Conservation (phyloP, 2,113 vertebrate genomes). For the Gadus macrocephalus region DNA sequence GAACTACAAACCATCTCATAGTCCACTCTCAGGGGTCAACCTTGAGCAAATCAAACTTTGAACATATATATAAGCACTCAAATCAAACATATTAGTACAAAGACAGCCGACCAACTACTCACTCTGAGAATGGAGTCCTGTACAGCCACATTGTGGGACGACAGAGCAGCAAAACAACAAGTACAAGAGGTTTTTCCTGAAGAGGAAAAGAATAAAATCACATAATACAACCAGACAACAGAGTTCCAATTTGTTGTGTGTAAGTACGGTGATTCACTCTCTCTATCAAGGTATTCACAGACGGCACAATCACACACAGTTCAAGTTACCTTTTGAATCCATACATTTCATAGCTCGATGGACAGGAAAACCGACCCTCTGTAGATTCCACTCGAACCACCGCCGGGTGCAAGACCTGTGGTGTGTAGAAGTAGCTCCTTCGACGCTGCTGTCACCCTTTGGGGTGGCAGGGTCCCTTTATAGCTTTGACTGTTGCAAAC, state of each 20-base stretch:
- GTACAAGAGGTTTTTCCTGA: conserved; percentile 49
- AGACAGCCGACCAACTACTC: conserved; percentile 28
- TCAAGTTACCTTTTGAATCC: too few species aligned
- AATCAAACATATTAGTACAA: too few species aligned
- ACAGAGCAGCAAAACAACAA: conserved; percentile 47
- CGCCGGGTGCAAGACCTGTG: conserved; percentile 7
- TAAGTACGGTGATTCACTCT: too few species aligned
- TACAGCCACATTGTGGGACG: conserved; percentile 52
- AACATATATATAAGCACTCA: too few species aligned
- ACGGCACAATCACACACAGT: too few species aligned
- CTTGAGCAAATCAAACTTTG: too few species aligned
- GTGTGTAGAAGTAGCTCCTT: conserved; percentile 9
- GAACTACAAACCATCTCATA: too few species aligned
- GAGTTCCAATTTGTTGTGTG: too few species aligned
- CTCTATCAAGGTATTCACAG: too few species aligned
- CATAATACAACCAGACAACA: neutral
- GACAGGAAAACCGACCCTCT: neutral
- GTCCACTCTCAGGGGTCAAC: too few species aligned
- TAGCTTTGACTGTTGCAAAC: conserved; percentile 39
- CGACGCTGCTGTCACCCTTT: conserved; percentile 20
- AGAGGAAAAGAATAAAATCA: conserved; percentile 26
- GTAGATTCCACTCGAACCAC: conserved; percentile 13
- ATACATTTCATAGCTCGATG: too few species aligned
- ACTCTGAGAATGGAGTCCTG: conserved; percentile 60
- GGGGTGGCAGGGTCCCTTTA: conserved; percentile 39